phyloP scores from a whole-genome alignment of 1,140 invertebrate genomes.

The Chlorops oryzae region DNA sequence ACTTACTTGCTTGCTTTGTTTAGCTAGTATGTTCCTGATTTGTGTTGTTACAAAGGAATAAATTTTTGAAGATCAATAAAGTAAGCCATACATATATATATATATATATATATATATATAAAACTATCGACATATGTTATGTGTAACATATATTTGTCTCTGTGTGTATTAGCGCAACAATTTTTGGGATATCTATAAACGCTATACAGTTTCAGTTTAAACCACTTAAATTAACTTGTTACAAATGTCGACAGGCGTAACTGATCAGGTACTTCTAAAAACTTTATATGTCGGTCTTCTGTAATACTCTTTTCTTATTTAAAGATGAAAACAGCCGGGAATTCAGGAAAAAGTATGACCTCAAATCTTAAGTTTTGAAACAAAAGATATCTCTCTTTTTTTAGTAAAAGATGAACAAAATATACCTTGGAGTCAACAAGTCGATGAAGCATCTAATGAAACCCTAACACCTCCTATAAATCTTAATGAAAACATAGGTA shows the following conservation, averaged over 20 bases:
- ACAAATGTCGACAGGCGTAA: constrained; percentile 66
- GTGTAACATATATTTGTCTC: too few species aligned
- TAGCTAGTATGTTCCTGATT: too few species aligned
- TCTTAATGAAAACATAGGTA: constrained; percentile 40
- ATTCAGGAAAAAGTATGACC: constrained; percentile 32
- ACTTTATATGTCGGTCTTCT: constrained; percentile 1
- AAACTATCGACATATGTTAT: too few species aligned
- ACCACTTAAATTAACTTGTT: too few species aligned
- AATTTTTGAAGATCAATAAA: too few species aligned
- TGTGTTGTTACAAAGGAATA: too few species aligned
- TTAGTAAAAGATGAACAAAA: constrained; percentile 44
- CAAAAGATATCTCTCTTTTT: constrained; percentile 6
- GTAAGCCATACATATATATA: too few species aligned
- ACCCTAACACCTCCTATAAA: constrained; percentile 37
- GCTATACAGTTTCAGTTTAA: too few species aligned
- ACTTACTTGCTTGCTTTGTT: too few species aligned
- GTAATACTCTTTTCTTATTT: constrained; percentile 13
- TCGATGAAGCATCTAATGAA: constrained; percentile 45
- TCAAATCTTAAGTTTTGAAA: constrained; percentile 17
- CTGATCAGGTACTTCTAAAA: constrained; percentile 55
- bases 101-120: too few species aligned
- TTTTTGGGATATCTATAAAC: too few species aligned
- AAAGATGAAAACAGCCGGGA: constrained; percentile 44
- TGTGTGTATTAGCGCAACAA: too few species aligned
- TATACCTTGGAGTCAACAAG: constrained; percentile 48